These are phyloP conservation scores for Rhombomys opimus DNA, from an alignment of 2,113 vertebrate genomes.

Conservation along the genomic window DNA sequence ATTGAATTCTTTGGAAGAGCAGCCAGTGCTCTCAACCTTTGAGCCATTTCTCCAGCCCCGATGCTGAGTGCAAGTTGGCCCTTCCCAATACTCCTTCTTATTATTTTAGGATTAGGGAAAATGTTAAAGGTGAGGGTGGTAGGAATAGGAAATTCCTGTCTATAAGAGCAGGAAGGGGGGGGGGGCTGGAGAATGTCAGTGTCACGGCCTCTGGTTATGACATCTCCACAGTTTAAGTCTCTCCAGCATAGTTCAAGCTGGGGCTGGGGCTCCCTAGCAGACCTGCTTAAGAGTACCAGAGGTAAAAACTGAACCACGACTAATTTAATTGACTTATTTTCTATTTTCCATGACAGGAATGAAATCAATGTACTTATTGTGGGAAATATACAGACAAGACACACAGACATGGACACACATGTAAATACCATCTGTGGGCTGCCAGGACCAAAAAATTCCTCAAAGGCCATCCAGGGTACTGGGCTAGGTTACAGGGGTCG, in stretches of 20 bases:
- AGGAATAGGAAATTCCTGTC: constrained; percentile 10
- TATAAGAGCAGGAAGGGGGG: neutral
- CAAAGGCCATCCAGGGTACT: constrained; percentile 98
- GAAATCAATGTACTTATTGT: neutral
- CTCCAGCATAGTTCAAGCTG: neutral
- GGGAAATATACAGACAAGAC: neutral
- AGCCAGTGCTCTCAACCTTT: too few species aligned
- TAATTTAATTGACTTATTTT: constrained; percentile 25
- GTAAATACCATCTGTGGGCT: constrained; percentile 92
- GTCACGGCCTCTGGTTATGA: neutral
- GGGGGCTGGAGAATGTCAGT: neutral
- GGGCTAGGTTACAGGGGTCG: constrained; percentile 96
- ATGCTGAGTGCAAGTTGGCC: neutral
- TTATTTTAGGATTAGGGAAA: neutral
- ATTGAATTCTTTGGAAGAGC: too few species aligned
- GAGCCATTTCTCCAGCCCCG: too few species aligned
- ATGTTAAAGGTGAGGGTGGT: neutral
- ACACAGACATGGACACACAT: constrained; percentile 60
- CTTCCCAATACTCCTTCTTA: neutral
- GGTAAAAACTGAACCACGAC: neutral
- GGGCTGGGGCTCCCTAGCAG: neutral
- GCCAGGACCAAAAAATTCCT: constrained; percentile 95
- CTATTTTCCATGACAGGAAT: constrained; percentile 32
- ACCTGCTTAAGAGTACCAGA: neutral
- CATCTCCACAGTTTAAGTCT: neutral